Percentiles rank a stretch among this genome's conserved stretches.
phyloP scores from a whole-genome alignment of 2,113 vertebrate species.

The Pavo muticus region DNA sequence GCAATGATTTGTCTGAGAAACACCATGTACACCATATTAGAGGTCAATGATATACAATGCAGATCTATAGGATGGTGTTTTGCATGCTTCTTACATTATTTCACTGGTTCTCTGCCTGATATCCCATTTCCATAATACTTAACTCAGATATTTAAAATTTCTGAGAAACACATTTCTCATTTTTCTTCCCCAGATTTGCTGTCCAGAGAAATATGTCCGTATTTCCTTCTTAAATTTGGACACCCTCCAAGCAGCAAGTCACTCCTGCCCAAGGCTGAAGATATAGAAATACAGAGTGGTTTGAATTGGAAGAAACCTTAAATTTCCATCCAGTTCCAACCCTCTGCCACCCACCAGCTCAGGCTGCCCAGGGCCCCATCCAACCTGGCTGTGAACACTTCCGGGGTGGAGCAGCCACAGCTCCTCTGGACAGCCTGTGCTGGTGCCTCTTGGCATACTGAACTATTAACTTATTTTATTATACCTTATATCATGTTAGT shows the following conservation, averaged over 20 bases:
- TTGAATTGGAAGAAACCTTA: no score
- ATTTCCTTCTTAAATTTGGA: background rate
- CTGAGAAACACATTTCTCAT: background rate
- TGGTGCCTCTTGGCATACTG: no score
- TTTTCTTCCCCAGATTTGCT: background rate
- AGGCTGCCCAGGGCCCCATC: no score
- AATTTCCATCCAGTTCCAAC: no score
- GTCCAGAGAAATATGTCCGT: background rate
- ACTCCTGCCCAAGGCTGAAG: background rate
- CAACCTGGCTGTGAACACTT: no score
- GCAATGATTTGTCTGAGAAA: background rate
- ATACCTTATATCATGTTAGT: no score
- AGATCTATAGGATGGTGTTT: background rate
- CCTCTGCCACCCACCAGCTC: no score
- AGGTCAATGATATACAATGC: background rate
- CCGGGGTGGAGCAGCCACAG: no score
- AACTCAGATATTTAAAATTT: background rate
- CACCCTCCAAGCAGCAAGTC: background rate
- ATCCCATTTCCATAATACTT: background rate
- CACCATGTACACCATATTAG: accelerated
- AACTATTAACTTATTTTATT: no score
- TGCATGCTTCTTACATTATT: background rate
- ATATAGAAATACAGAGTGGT: background rate
- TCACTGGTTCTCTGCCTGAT: background rate
- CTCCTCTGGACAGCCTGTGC: no score